Percentiles rank a stretch among this genome's conserved stretches.
These are phyloP conservation scores for Callopanchax toddi DNA, from an alignment of 2,113 vertebrate species.

Conservation along the genomic window DNA sequence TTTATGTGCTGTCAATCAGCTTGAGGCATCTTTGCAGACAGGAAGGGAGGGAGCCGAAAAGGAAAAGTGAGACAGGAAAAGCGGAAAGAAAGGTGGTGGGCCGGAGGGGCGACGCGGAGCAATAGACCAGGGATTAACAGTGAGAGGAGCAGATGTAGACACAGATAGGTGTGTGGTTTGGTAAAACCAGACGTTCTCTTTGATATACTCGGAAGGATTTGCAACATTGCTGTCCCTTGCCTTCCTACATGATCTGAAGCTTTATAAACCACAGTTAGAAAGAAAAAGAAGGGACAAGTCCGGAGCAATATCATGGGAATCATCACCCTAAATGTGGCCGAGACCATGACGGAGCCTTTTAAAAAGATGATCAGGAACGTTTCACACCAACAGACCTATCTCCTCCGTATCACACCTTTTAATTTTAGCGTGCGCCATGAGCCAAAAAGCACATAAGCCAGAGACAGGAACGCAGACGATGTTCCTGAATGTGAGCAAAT, in stretches of 20 bases:
- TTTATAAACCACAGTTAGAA: constrained; percentile 42
- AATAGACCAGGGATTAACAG: constrained; percentile 62
- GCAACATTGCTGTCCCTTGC: constrained; percentile 19
- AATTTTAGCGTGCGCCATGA: constrained; percentile 41
- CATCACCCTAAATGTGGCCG: constrained; percentile 41
- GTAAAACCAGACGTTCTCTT: constrained; percentile 52
- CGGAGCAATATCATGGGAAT: constrained; percentile 27
- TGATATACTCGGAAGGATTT: constrained; percentile 47
- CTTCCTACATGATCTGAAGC: constrained; percentile 42
- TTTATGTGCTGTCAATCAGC: constrained; percentile 77
- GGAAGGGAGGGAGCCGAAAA: constrained; percentile 30
- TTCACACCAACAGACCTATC: constrained; percentile 31
- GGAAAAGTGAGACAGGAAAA: constrained; percentile 37
- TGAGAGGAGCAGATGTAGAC: constrained; percentile 65
- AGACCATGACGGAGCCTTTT: constrained; percentile 23
- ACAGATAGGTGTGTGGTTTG: constrained; percentile 54
- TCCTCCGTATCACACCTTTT: constrained; percentile 42
- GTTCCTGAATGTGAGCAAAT: constrained; percentile 46
- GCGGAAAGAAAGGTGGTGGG: constrained; percentile 45
- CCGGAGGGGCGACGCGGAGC: constrained; percentile 49
- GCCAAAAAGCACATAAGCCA: constrained; percentile 51
- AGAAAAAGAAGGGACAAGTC: constrained; percentile 15
- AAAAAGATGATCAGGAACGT: constrained; percentile 33
- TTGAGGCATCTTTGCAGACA: constrained; percentile 61
- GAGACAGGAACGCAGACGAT: constrained; percentile 40